Evolutionary conservation across 2,113 vertebrate genomes (phyloP).

Genomic region (Oreotrochilus melanogaster): DNA sequence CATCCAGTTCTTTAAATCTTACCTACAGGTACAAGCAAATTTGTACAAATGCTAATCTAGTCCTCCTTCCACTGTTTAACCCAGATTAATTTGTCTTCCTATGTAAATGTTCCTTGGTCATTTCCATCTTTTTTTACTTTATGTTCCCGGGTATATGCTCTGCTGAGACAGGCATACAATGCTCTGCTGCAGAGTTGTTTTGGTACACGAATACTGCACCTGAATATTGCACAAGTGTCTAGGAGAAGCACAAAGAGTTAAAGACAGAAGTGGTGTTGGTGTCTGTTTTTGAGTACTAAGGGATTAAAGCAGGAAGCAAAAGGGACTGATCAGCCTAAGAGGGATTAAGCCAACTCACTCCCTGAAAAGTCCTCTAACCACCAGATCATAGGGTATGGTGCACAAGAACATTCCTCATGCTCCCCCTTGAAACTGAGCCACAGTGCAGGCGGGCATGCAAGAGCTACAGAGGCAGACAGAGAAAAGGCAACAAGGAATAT

Average conservation of each 20-base stretch:
- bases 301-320: background rate
- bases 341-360: background rate
- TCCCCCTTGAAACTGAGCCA: background rate
- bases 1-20: background rate
- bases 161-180: background rate
- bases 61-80: background rate
- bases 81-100: background rate
- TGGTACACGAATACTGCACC: background rate
- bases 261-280: background rate
- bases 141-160: background rate
- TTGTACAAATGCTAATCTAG: background rate
- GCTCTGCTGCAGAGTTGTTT: background rate
- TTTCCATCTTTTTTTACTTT: background rate
- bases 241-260: background rate
- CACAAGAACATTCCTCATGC: background rate
- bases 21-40: background rate
- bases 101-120: background rate
- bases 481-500: background rate
- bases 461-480: background rate
- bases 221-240: background rate
- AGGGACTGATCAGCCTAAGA: background rate
- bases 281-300: background rate
- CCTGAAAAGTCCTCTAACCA: background rate
- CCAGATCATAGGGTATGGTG: background rate
- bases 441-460: background rate